A percentile compares a stretch with the other conserved stretches of the same genome.
Evolutionary conservation across 2,797 vertebrate genomes (phyloP).

Genomic region (Gymnopithys bicolor): DNA sequence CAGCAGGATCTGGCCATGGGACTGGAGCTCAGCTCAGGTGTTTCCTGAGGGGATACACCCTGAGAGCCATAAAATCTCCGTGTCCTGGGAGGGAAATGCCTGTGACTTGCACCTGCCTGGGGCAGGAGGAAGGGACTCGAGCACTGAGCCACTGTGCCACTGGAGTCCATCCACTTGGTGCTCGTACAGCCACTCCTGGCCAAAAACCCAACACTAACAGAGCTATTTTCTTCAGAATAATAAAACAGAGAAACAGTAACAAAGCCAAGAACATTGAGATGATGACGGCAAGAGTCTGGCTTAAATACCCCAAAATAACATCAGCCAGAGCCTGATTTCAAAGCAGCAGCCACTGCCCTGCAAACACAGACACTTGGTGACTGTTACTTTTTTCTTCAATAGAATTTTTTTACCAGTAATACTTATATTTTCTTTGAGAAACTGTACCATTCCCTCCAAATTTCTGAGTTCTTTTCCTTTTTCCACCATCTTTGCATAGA

Average conservation of each 20-base stretch:
- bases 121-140: background rate
- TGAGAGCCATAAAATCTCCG: background rate
- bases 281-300: constrained; percentile 39
- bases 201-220: background rate
- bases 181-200: background rate
- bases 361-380: background rate
- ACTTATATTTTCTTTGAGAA: background rate
- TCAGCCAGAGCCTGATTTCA: background rate
- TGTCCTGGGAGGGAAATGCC: background rate
- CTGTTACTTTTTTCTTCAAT: background rate
- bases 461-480: background rate
- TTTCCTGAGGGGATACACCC: background rate
- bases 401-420: background rate
- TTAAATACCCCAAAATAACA: constrained; percentile 34
- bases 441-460: background rate
- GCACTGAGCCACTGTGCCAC: background rate
- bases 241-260: constrained; percentile 22
- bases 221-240: constrained; percentile 32
- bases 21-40: background rate
- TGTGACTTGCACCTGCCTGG: background rate
- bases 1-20: background rate
- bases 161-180: background rate
- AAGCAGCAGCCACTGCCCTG: background rate
- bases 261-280: constrained; percentile 41
- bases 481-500: background rate